Evolutionary conservation across 2,888 invertebrate species (phyloP).

Genomic region (Stramonita haemastoma): DNA sequence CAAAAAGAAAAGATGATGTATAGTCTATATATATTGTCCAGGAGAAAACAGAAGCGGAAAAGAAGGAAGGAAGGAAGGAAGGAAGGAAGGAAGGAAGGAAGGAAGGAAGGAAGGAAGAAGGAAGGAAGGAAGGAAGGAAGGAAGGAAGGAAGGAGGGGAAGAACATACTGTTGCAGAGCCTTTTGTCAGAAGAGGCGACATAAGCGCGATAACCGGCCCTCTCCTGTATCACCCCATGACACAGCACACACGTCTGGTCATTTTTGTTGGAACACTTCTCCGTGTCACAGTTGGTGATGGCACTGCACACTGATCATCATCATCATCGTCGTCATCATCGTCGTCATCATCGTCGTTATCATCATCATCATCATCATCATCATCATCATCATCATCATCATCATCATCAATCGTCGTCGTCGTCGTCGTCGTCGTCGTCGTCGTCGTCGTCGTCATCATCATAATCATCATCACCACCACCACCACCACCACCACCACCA

Average conservation of each 20-base stretch:
- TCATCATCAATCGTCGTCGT: background rate
- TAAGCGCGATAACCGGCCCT: slow-evolving; percentile 42
- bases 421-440: background rate
- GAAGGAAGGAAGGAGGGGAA: background rate
- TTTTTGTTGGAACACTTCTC: slow-evolving; percentile 38
- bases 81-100: too few species aligned
- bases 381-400: too few species aligned
- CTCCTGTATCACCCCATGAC: slow-evolving; percentile 42
- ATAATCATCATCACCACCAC: too few species aligned
- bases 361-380: background rate
- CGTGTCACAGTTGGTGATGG: slow-evolving; percentile 45
- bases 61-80: too few species aligned
- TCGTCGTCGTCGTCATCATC: too few species aligned
- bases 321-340: background rate
- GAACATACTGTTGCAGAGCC: slow-evolving; percentile 43
- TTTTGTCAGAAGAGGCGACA: slow-evolving; percentile 23
- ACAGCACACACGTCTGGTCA: slow-evolving; percentile 42
- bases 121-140: too few species aligned
- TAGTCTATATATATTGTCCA: background rate
- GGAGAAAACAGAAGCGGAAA: background rate
- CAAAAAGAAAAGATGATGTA: background rate
- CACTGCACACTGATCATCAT: slow-evolving; percentile 42
- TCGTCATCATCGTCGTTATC: background rate
- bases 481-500: too few species aligned
- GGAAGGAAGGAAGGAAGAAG: too few species aligned